Conservation (phyloP, 2,888 invertebrate species). For the Hirtodrosophila confusa region DNA sequence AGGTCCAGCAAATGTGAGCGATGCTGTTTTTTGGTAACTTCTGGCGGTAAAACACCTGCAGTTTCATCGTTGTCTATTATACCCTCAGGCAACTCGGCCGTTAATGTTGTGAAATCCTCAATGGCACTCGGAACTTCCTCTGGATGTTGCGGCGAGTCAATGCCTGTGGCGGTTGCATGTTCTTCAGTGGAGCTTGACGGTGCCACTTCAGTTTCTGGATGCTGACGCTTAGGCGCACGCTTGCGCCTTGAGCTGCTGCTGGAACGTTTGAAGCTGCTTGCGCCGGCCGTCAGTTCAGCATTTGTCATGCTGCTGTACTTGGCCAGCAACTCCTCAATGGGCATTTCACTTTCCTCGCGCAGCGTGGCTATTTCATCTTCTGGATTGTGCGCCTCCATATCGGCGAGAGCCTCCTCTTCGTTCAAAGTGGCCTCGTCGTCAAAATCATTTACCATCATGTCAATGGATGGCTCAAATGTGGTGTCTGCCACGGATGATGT, state of each 20-base stretch:
- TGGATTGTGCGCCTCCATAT: constrained; percentile 92
- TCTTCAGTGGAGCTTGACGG: neutral
- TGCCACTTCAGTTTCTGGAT: constrained; percentile 18
- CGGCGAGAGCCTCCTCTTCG: constrained; percentile 97
- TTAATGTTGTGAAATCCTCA: neutral
- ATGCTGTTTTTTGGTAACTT: constrained; percentile 63
- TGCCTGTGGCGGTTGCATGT: neutral
- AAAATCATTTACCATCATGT: constrained; percentile 98
- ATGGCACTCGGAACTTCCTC: neutral
- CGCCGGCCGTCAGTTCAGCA: constrained; percentile 22
- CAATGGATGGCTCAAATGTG: constrained; percentile 95
- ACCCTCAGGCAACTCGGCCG: neutral
- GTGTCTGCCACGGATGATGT: constrained; percentile 82
- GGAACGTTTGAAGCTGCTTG: neutral
- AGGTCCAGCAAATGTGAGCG: constrained; percentile 86
- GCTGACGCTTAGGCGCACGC: constrained; percentile 45
- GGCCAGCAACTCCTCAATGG: constrained; percentile 95
- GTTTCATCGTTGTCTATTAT: constrained; percentile 21
- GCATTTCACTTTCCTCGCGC: constrained; percentile 97
- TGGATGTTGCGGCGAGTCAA: neutral
- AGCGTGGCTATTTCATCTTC: constrained; percentile 94
- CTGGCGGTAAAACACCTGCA: constrained; percentile 17
- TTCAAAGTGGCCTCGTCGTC: constrained; percentile 98
- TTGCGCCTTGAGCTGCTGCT: constrained; percentile 46
- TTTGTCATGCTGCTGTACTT: constrained; percentile 90